Conservation (phyloP, 2,888 invertebrate species). For the Lepidochrysops patricia region DNA sequence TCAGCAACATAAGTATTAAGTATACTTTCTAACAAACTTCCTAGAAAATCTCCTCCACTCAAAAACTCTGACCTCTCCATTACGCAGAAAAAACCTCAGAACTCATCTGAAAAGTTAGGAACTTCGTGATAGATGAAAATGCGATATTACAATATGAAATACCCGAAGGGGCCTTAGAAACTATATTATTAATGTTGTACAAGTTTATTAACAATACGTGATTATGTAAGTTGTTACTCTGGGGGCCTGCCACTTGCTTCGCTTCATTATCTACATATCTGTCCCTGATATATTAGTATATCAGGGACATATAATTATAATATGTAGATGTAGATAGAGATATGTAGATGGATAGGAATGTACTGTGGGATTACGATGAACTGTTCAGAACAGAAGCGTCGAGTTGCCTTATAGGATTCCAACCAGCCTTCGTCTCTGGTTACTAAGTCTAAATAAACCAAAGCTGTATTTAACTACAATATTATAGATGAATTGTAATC, state of each 20-base stretch:
- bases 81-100: neutral
- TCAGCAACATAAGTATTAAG: neutral
- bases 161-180: constrained; percentile 7
- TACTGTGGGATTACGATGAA: neutral
- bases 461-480: no score
- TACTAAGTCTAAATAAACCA: no score
- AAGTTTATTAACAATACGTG: constrained; percentile 21
- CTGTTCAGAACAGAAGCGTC: no score
- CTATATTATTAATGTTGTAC: constrained; percentile 22
- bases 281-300: constrained; percentile 5
- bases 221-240: constrained; percentile 18
- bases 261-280: constrained; percentile 4
- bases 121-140: neutral
- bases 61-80: neutral
- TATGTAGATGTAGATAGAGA: no score
- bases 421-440: no score
- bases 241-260: constrained; percentile 10
- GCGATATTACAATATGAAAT: neutral
- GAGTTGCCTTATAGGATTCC: no score
- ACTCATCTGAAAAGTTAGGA: no score
- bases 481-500: no score
- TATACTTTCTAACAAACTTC: neutral
- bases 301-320: no score
- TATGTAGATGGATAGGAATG: no score
- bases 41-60: neutral